phyloP scores from a whole-genome alignment of 2,113 vertebrate genomes.

The Microtus richardsoni region DNA sequence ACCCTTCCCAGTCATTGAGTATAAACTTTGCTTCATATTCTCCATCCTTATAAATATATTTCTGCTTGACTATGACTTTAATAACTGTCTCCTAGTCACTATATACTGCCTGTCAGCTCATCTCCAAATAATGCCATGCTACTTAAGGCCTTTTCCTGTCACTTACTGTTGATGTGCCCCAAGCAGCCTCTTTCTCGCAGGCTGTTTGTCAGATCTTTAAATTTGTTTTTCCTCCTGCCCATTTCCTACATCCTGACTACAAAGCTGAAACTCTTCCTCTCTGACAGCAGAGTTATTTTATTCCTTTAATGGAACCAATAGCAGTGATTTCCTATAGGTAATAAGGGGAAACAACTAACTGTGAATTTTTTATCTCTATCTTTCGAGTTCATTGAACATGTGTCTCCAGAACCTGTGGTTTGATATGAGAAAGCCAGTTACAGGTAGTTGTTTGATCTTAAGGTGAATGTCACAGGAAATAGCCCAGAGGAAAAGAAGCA shows the following conservation, averaged over 20 bases:
- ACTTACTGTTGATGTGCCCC: background rate
- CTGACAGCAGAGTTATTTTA: background rate
- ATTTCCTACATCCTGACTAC: background rate
- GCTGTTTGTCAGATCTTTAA: background rate
- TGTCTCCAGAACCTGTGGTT: background rate
- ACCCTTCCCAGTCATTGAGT: background rate
- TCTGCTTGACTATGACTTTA: no score
- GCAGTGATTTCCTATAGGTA: background rate
- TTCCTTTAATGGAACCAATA: background rate
- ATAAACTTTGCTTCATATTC: background rate
- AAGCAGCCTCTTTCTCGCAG: background rate
- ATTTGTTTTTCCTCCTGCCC: background rate
- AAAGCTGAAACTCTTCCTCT: background rate
- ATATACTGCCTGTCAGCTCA: background rate
- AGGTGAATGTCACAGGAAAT: background rate
- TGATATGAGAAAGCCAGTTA: background rate
- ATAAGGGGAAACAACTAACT: background rate
- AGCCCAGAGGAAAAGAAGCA: conserved; percentile 4
- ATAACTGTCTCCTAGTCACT: background rate
- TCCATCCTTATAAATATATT: background rate
- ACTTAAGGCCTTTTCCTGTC: background rate
- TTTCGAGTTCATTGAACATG: background rate
- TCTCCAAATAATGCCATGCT: background rate
- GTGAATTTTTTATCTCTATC: background rate
- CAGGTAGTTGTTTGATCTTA: conserved; percentile 11